Conservation (phyloP, 2,113 vertebrate genomes). For the Haemorhous mexicanus region DNA sequence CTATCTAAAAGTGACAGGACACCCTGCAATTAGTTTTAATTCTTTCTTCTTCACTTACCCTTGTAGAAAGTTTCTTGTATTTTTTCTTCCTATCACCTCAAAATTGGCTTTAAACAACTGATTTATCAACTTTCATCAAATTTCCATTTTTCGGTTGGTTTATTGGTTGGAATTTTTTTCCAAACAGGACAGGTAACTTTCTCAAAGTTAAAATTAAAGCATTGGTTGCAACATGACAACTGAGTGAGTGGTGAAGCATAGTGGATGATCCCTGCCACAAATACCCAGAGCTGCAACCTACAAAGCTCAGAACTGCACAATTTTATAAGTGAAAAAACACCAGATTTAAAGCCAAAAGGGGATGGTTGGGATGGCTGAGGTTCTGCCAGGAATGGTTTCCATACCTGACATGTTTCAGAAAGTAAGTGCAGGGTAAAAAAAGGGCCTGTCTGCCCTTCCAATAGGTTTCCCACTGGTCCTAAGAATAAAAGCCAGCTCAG, state of each 20-base stretch:
- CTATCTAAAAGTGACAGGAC: background rate
- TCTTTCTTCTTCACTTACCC: background rate
- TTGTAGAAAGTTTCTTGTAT: background rate
- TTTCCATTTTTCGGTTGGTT: background rate
- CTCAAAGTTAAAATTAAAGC: background rate
- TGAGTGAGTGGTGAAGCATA: background rate
- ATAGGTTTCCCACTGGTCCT: background rate
- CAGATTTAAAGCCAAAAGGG: background rate
- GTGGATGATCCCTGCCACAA: background rate
- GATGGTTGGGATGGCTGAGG: background rate
- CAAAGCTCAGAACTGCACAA: background rate
- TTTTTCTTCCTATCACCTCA: background rate
- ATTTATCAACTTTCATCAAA: background rate
- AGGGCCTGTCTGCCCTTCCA: background rate
- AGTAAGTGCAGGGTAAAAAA: background rate
- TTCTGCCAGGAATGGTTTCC: background rate
- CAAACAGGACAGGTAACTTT: background rate
- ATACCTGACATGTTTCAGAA: background rate
- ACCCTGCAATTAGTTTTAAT: background rate
- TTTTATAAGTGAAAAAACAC: background rate
- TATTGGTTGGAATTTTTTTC: background rate
- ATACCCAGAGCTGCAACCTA: background rate
- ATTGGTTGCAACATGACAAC: background rate
- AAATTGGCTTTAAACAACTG: background rate
- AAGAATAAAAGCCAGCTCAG: constrained; percentile 21